Percentiles rank a stretch among this genome's conserved stretches.
phyloP scores from a whole-genome alignment of 2,888 invertebrate genomes.

The Troides helena region DNA sequence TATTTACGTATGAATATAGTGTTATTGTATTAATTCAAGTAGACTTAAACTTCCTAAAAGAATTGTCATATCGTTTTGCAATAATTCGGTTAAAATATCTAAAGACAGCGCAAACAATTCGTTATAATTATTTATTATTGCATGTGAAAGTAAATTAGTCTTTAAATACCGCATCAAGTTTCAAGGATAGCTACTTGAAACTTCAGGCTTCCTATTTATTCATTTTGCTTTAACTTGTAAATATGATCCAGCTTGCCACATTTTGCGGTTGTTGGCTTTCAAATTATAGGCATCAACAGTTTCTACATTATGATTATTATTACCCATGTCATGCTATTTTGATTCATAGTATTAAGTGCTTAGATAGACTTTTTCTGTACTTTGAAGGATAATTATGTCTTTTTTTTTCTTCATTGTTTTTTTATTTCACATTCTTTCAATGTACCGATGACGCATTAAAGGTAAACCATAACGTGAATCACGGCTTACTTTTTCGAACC shows the following conservation, averaged over 20 bases:
- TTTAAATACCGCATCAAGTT: neutral
- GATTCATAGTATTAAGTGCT: slow-evolving; percentile 5
- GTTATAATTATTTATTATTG: neutral
- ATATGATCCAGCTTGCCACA: slow-evolving; percentile 11
- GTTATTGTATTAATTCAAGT: too few species aligned
- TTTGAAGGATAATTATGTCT: neutral
- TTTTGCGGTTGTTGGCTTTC: slow-evolving; percentile 24
- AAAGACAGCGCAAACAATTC: too few species aligned
- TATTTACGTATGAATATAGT: neutral
- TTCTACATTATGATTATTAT: slow-evolving; percentile 8
- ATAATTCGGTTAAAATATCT: too few species aligned
- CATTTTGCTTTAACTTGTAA: slow-evolving; percentile 10
- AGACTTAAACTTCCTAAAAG: too few species aligned
- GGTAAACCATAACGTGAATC: slow-evolving; percentile 44
- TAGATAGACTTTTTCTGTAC: slow-evolving; percentile 4
- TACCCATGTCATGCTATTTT: slow-evolving; percentile 9
- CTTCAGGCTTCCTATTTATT: slow-evolving; percentile 12
- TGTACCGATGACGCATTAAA: slow-evolving; percentile 28
- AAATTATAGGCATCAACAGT: slow-evolving; percentile 22
- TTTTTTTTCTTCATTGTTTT: slow-evolving; percentile 10
- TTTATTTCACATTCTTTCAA: slow-evolving; percentile 15
- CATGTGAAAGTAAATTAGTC: neutral
- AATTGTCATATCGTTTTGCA: too few species aligned
- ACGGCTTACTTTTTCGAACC: slow-evolving; percentile 47
- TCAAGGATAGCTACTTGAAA: slow-evolving; percentile 21